These are phyloP conservation scores for Nyctibius grandis DNA, from an alignment of 2,797 vertebrate species.

Conservation along the genomic window DNA sequence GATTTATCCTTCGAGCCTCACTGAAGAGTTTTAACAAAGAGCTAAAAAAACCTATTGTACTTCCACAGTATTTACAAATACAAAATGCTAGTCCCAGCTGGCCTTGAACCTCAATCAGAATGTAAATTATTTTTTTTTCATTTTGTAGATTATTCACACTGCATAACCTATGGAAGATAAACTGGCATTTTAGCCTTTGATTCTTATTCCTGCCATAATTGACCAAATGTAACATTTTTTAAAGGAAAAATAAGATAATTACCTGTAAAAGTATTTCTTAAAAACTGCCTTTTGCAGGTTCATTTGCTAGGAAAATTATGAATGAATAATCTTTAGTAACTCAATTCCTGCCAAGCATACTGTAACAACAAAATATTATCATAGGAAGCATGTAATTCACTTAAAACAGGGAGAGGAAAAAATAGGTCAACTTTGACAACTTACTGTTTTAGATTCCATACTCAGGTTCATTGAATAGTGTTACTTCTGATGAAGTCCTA, in stretches of 20 bases:
- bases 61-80: background rate
- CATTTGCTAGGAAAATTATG: background rate
- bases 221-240: background rate
- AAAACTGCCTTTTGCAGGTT: background rate
- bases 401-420: background rate
- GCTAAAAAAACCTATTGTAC: background rate
- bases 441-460: background rate
- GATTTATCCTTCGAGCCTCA: background rate
- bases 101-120: background rate
- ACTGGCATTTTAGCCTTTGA: background rate
- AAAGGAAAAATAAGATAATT: background rate
- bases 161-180: background rate
- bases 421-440: background rate
- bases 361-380: background rate
- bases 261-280: background rate
- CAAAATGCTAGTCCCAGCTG: background rate
- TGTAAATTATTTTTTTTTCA: fast-evolving
- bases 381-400: background rate
- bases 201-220: background rate
- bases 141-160: background rate
- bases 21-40: background rate
- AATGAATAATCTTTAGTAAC: background rate
- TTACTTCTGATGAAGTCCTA: background rate
- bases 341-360: background rate
- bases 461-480: background rate